Base-by-base conservation (phyloP, 2,797 vertebrate genomes). In the Mionectes olivaceus region DNA sequence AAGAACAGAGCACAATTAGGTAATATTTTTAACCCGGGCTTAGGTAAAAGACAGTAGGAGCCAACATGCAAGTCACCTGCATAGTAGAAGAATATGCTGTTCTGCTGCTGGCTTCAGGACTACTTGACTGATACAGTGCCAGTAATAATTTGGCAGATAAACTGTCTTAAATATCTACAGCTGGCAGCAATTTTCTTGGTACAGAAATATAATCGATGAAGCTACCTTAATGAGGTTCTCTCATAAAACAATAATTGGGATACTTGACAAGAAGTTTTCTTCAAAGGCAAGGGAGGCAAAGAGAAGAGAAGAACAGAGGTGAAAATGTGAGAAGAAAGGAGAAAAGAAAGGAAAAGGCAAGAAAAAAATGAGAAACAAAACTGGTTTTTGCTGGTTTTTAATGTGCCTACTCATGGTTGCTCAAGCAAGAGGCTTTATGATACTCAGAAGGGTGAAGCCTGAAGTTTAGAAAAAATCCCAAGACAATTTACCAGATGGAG, bases 141-240 rank as follows among this genome's bases (percentile, higher is more conserved):
- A 88, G 79, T 79, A 82, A 73, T 89, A 93, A 90, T 64, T 90
- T 89, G 77, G 67, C 95, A 96, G 68, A 92, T 85, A 94, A 96
- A 95, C 83, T 92, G 67, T 64, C 96, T 96, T 87, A 86, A 96
- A 80, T 93, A 90, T 95, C 90, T 93, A 89, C 75, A 74, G 69
- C 87, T 88, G 32, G 91, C 84, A 92, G 91, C 89, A 94, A 65
- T 95, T 97, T 96, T 49, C 87, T 91, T 83, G 78, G 76, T 92
- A 80, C n/a, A 93, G 90, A 96, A 94, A 73, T 89, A 83, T 75
- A 95, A 96, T 84, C 95, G 74, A 87, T 95, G 87, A 91, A 83
- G 73, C 90, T 85, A 63, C 33, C 3, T 95, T 94, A 95, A 94
- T 92, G 79, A 94, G 46, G 49, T 78, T 97, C 61, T 68, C 64